Evolutionary conservation across 2,888 invertebrate species (phyloP), one percentile per base, ranked within the genome.

Genomic region (Lutraria lutraria): DNA sequence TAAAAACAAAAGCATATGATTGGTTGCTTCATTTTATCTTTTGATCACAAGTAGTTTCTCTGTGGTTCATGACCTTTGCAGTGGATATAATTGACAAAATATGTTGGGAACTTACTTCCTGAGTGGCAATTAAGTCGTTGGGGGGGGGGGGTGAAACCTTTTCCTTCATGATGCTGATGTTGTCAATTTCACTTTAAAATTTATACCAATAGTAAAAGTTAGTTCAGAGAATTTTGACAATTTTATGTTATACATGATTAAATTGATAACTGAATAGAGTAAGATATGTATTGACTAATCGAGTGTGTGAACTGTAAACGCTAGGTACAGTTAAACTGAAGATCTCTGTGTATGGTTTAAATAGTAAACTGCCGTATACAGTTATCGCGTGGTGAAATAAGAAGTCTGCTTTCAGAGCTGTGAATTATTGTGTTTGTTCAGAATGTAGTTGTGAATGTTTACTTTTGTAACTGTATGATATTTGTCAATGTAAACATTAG

Each of bases 391-490:
- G 31, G 13, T 76, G 76, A 76, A 43, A 34, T 76, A 31, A 34
- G 76, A 16, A 0, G 31, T 34, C 34, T 76, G 16, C 31, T 34
- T 76, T 31, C 34, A 0, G 1, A 34, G 76, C 76, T 76, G 31
- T 76, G 76, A 34, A 31, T 56, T 56, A 19, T 34, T n/a, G 15
- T 31, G 29, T 34, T 34, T 76, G 16, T 34, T 31, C 15, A 16
- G 2, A 76, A 76, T 31, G 29, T 76, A 25, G 16, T 31, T 31
- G 29, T 76, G 31, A 25, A 76, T 76, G 76, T 76, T 76, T 76
- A 76, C 76, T 76, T 76, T 31, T 34, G 76, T 31, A 76, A 76
- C 76, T 34, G 76, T 76, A 76, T 76, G 31, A 31, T 72, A 72
- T 72, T 76, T 76, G 76, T 76, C 29, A 76, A 76, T 76, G 31